These are phyloP conservation scores for Champsocephalus esox DNA, from an alignment of 2,797 vertebrate genomes.

Conservation along the genomic window DNA sequence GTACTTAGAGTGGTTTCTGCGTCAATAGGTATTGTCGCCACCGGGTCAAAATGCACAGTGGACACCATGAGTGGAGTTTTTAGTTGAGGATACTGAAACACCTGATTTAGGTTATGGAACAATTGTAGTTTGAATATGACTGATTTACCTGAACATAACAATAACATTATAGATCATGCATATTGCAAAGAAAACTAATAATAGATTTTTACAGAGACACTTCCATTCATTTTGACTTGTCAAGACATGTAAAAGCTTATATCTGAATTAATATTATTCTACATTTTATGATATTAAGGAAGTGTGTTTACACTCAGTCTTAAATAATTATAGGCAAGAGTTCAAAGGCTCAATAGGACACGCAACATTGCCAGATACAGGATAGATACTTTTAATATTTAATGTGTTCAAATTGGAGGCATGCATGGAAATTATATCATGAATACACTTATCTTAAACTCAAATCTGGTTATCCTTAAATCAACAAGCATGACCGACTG, in stretches of 20 bases:
- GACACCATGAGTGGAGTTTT: background rate
- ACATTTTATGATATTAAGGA: background rate
- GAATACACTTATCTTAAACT: slow-evolving; percentile 80
- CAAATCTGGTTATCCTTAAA: slow-evolving; percentile 65
- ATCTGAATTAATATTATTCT: background rate
- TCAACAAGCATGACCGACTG: slow-evolving; percentile 68
- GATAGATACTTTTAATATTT: slow-evolving; percentile 74
- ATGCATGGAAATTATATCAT: slow-evolving; percentile 85
- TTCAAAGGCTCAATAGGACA: slow-evolving; percentile 63
- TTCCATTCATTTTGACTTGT: background rate
- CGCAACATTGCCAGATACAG: slow-evolving; percentile 47
- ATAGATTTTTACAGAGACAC: background rate
- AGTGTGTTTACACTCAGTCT: slow-evolving; percentile 21
- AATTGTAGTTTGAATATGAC: background rate
- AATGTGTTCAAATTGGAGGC: slow-evolving; percentile 74
- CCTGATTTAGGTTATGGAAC: background rate
- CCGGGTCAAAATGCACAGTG: too few species aligned
- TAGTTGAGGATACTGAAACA: background rate
- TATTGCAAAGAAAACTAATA: background rate
- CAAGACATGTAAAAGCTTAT: background rate
- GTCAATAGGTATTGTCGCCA: too few species aligned
- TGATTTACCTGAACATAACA: background rate
- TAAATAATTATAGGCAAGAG: slow-evolving; percentile 32
- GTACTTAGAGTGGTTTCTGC: too few species aligned
- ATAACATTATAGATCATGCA: background rate